Evolutionary conservation across 2,888 invertebrate genomes (phyloP), one percentile per base, ranked within the genome.

Genomic region (Escarpia spicata): DNA sequence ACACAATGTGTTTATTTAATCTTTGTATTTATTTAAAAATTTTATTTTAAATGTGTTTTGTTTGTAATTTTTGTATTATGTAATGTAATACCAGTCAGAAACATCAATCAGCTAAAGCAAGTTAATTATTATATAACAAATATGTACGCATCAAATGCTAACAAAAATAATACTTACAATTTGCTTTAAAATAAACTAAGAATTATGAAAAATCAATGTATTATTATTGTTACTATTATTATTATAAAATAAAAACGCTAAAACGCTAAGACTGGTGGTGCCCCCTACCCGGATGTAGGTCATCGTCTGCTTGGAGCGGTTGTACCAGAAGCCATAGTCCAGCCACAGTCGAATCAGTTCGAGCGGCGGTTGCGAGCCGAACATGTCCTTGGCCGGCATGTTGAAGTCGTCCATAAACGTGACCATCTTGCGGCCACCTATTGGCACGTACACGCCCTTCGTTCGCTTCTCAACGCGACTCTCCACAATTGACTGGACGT

Each of bases 381-480:
- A 98, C 26, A 97, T 97, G 95, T 99, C 98, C 94, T 98, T 98
- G 10, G 98, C 98, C 0, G 98, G 98, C 98, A 98, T 98, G 97
- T 98, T 98, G 95, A 99, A 98, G 96, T 99, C 98, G 96, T 99
- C 99, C 97, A 99, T 97, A 96, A 98, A 98, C 12, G 98, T 97
- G 93, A 98, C 97, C 97, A 99, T 97, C 94, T 97, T 98, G 97
- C 98, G 98, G 95, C 98, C 96, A 94, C 98, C 98, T 44, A 98
- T 97, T 0, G 98, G 98, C 2, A 98, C 97, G 95, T 97, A 98
- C 93, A 98, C 97, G 0, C 98, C 98, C 96, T 98, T 98, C 0
- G 98, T 98, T 92, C 98, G 97, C 97, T 98, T 98, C 96, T 98
- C 98, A 0, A 98, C 97, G n/a, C 98, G 97, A 93, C 98, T 98